Conservation (phyloP, 2,888 invertebrate species). For the Polydrusus tereticollis region DNA sequence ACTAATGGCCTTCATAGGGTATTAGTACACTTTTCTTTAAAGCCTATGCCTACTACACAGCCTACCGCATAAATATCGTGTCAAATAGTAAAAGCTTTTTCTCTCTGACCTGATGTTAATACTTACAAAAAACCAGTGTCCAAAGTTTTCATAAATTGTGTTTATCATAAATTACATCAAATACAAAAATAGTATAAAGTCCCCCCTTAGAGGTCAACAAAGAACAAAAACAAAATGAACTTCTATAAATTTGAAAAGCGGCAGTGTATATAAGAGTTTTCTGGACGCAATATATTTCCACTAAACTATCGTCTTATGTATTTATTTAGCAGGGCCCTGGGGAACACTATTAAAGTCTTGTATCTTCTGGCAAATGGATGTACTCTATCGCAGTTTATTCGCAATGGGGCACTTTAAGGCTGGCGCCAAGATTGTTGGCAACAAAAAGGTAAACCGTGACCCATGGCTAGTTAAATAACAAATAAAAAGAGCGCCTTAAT, state of each 20-base stretch:
- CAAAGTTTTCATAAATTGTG: too few relatives aligned
- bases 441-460: slow-evolving; percentile 18
- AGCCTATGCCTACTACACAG: too few relatives aligned
- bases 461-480: slow-evolving; percentile 4
- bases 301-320: slow-evolving; percentile 47
- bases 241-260: slow-evolving; percentile 38
- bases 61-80: too few relatives aligned
- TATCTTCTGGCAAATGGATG: slow-evolving; percentile 50
- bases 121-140: too few relatives aligned
- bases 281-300: slow-evolving; percentile 43
- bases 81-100: too few relatives aligned
- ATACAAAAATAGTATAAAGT: too few relatives aligned
- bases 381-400: slow-evolving; percentile 43
- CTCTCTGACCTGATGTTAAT: too few relatives aligned
- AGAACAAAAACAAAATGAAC: neutral
- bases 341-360: slow-evolving; percentile 51
- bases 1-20: too few relatives aligned
- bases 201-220: neutral
- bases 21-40: too few relatives aligned
- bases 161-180: too few relatives aligned
- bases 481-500: neutral
- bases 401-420: slow-evolving; percentile 50
- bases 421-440: slow-evolving; percentile 42
- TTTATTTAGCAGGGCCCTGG: slow-evolving; percentile 49
- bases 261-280: slow-evolving; percentile 21